Evolutionary conservation across 2,113 vertebrate genomes (phyloP).

Genomic region (Clupea harengus): DNA sequence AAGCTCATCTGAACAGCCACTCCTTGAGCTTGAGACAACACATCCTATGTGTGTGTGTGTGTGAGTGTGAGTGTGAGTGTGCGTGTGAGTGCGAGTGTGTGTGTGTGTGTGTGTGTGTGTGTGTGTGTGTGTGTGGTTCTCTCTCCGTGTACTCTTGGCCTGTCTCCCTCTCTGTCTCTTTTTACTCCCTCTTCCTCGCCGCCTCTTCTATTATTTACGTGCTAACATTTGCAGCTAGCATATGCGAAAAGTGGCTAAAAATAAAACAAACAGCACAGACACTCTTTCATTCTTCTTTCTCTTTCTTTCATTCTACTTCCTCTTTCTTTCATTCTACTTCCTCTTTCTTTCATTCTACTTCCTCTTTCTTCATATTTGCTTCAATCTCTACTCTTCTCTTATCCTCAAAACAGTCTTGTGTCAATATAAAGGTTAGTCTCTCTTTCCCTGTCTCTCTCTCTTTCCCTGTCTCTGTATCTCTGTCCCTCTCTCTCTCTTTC

Average conservation of each 20-base stretch:
- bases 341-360: neutral
- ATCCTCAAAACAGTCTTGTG: neutral
- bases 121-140: too few relatives aligned
- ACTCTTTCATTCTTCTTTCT: neutral
- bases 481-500: neutral
- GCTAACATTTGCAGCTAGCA: neutral
- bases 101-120: too few relatives aligned
- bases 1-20: neutral
- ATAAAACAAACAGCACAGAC: neutral
- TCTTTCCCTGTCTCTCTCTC: neutral
- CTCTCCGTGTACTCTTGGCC: too few relatives aligned
- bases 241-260: neutral
- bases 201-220: too few relatives aligned
- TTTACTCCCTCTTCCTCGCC: too few relatives aligned
- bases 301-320: neutral
- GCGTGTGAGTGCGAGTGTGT: too few relatives aligned
- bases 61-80: too few relatives aligned
- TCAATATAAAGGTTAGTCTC: neutral
- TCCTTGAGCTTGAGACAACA: neutral
- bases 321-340: neutral
- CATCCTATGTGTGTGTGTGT: too few relatives aligned
- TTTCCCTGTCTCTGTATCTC: neutral
- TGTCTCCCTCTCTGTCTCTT: too few relatives aligned
- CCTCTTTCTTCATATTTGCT: too few relatives aligned
- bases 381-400: neutral